Evolutionary conservation across 2,888 invertebrate genomes (phyloP).

Genomic region (Sinohyriopsis cumingii): DNA sequence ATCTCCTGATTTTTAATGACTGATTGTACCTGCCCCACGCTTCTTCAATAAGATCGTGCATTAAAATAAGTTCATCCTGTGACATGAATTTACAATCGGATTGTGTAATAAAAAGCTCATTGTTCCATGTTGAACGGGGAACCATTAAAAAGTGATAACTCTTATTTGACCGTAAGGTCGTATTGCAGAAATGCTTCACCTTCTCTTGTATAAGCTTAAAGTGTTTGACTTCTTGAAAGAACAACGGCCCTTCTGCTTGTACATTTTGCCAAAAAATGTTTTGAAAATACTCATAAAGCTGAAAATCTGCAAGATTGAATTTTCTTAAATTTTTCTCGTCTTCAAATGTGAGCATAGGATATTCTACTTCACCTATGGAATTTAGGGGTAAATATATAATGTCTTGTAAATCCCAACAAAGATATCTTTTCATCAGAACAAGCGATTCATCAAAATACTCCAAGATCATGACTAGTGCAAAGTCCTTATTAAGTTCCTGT

Average conservation of each 20-base stretch:
- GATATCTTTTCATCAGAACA: slow-evolving; percentile 55
- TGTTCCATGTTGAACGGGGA: slow-evolving; percentile 27
- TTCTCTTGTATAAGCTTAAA: slow-evolving; percentile 33
- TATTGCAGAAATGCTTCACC: slow-evolving; percentile 26
- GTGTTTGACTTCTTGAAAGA: slow-evolving; percentile 39
- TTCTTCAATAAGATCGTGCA: slow-evolving; percentile 22
- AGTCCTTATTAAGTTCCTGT: slow-evolving; percentile 46
- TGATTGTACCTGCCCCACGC: slow-evolving; percentile 25
- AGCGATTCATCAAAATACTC: slow-evolving; percentile 67
- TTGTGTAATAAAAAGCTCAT: slow-evolving; percentile 21
- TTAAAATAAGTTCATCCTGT: slow-evolving; percentile 24
- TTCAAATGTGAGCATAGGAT: slow-evolving; percentile 26
- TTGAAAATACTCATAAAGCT: slow-evolving; percentile 56
- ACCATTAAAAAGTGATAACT: slow-evolving; percentile 3
- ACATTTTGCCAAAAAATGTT: slow-evolving; percentile 45
- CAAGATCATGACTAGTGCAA: slow-evolving; percentile 59
- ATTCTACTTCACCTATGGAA: slow-evolving; percentile 18
- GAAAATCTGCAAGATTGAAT: slow-evolving; percentile 60
- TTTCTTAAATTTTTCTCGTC: slow-evolving; percentile 35
- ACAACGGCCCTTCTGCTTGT: slow-evolving; percentile 26
- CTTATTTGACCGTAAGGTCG: not conserved
- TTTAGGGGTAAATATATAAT: slow-evolving; percentile 59
- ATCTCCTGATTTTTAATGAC: not conserved
- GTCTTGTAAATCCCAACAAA: slow-evolving; percentile 65
- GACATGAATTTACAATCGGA: slow-evolving; percentile 31